Evolutionary conservation across 2,888 invertebrate species (phyloP).

Genomic region (Shargacucullia verbasci): DNA sequence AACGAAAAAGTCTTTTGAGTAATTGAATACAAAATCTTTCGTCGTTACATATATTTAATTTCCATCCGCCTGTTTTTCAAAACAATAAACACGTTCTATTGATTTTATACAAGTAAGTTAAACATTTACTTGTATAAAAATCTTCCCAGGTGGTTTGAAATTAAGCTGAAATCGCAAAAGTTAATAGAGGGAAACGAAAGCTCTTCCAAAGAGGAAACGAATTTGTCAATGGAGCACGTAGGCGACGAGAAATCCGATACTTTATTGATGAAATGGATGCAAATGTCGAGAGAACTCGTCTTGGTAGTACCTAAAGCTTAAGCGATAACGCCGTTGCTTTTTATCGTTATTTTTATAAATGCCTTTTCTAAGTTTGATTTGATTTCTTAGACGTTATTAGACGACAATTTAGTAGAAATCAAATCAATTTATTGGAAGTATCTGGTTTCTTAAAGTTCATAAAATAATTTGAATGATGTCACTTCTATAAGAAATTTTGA

Average conservation of each 20-base stretch:
- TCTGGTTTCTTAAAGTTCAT: too few species aligned
- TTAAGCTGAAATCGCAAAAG: conserved; percentile 18
- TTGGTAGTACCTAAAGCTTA: conserved; percentile 12
- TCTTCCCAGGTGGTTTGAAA: conserved; percentile 17
- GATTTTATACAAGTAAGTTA: too few species aligned
- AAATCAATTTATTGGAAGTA: conserved; percentile 33
- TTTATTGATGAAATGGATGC: conserved; percentile 30
- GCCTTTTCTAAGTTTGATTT: conserved; percentile 24
- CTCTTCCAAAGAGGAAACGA: conserved; percentile 9
- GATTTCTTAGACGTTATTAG: conserved; percentile 15
- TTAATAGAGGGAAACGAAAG: conserved; percentile 21
- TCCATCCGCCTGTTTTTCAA: background rate
- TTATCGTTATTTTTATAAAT: too few species aligned
- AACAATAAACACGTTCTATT: background rate
- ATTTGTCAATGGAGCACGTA: conserved; percentile 35
- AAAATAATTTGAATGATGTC: too few species aligned
- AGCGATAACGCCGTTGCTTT: conserved; percentile 1
- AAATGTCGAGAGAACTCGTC: conserved; percentile 21
- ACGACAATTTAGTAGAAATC: conserved; percentile 19
- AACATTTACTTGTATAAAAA: conserved; percentile 2
- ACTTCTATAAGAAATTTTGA: too few species aligned
- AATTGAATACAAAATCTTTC: too few species aligned
- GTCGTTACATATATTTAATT: background rate
- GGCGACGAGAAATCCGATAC: conserved; percentile 38
- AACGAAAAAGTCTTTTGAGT: background rate